Evolutionary conservation across 2,888 invertebrate species (phyloP).

Genomic region (Agrochola lota): DNA sequence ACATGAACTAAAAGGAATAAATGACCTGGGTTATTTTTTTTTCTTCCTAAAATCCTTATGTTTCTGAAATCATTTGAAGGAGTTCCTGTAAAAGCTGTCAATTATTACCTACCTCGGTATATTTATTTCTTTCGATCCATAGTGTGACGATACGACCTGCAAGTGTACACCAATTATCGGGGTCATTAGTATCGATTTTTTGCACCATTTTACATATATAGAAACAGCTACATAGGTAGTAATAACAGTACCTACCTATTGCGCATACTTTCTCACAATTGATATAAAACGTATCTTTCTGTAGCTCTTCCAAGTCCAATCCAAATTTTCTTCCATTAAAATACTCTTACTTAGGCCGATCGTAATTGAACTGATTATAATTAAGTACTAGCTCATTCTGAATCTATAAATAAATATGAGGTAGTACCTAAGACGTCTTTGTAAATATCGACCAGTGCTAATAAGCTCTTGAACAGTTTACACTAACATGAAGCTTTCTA

Average conservation of each 20-base stretch:
- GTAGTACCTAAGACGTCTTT: neutral
- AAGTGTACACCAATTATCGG: neutral
- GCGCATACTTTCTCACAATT: neutral
- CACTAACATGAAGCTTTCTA: neutral
- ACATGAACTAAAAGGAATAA: neutral
- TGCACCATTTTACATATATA: neutral
- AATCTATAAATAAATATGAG: conserved; percentile 14
- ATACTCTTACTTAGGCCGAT: neutral
- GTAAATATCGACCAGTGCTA: conserved; percentile 25
- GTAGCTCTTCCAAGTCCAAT: neutral
- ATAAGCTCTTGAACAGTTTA: conserved; percentile 17
- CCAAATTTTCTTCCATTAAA: neutral
- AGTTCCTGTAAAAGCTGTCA: neutral
- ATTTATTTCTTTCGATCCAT: neutral
- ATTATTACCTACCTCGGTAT: no score
- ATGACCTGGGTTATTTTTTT: no score
- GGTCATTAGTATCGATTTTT: neutral
- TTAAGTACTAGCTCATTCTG: neutral
- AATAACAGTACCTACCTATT: neutral
- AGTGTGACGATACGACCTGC: neutral
- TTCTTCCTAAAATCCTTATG: no score
- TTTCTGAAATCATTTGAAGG: neutral
- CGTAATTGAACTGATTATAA: neutral
- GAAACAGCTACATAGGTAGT: neutral
- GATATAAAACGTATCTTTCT: neutral